Evolutionary conservation across 2,797 vertebrate species (phyloP).

Genomic region (Meriones psammophilus): DNA sequence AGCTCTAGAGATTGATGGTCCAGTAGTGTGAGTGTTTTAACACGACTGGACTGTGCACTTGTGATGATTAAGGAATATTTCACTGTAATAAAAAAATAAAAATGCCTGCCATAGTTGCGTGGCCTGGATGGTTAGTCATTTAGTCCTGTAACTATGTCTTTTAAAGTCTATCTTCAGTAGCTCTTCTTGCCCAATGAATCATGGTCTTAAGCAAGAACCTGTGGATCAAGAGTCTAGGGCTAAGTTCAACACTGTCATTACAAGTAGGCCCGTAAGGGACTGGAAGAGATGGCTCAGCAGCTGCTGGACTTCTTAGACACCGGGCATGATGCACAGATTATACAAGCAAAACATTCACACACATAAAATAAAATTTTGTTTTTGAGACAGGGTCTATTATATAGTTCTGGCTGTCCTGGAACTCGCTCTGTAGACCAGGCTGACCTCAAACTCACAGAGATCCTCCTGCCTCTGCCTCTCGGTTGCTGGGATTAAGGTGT

Average conservation of each 20-base stretch:
- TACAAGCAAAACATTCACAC: neutral
- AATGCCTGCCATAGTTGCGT: neutral
- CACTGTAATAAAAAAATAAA: conserved; percentile 33
- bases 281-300: neutral
- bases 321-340: neutral
- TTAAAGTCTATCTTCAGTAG: neutral
- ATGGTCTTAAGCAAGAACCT: conserved; percentile 5
- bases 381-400: neutral
- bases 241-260: neutral
- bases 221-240: neutral
- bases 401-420: neutral
- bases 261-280: neutral
- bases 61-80: neutral
- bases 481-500: neutral
- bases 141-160: neutral
- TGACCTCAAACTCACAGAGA: neutral
- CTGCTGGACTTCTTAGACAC: neutral
- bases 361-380: neutral
- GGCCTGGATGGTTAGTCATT: neutral
- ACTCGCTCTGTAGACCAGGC: neutral
- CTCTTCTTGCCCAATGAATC: neutral
- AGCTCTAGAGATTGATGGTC: neutral
- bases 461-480: neutral
- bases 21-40: neutral
- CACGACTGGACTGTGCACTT: neutral